Evolutionary conservation across 1,140 invertebrate species (phyloP), one percentile per base, ranked within the genome.

Genomic region (Papilio machaon): DNA sequence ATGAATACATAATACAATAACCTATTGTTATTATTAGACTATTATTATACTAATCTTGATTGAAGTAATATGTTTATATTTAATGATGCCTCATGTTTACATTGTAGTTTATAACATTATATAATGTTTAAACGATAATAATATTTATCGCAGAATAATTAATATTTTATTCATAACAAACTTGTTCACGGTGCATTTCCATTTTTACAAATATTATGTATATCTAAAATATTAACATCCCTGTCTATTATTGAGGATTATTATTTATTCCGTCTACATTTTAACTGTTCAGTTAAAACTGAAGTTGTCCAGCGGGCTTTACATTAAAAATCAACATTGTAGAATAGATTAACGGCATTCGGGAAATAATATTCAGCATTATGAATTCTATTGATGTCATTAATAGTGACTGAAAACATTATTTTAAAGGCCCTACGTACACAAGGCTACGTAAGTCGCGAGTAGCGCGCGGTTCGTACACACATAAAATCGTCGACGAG

Each of bases 1-100:
- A n/a, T 19, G 43, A 43, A 43, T 43, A 43, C 38, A 30, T 30
- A 73, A 30, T 76, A 47, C 74, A 76, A 76, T 47, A 30, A 49
- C 8, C n/a, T 47, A 74, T 74, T 43, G 38, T 43, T 74, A 74
- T 43, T 74, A 74, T 11, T 74, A 15, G 13, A 70, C 9, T 70
- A 70, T 70, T 70, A 15, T 35, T 64, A 13, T 38, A 70, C 11
- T 35, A 35, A 35, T 23, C 23, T 67, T 30, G 7, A 60, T 60
- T 9, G 15, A 19, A 64, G 60, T 35, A 2, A 70, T 2, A 70
- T 15, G 64, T 38, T 70, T 70, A 70, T 70, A 35, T 70, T 70
- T 10, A n/a, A 60, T 19, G n/a, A 23, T 60, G 8, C 58, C 7
- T 70, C 54, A 58, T 58, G 54, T 6, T 19, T 58, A 58, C n/a